These are phyloP conservation scores for Capromys pilorides DNA, from an alignment of 2,797 vertebrate species.

Conservation along the genomic window DNA sequence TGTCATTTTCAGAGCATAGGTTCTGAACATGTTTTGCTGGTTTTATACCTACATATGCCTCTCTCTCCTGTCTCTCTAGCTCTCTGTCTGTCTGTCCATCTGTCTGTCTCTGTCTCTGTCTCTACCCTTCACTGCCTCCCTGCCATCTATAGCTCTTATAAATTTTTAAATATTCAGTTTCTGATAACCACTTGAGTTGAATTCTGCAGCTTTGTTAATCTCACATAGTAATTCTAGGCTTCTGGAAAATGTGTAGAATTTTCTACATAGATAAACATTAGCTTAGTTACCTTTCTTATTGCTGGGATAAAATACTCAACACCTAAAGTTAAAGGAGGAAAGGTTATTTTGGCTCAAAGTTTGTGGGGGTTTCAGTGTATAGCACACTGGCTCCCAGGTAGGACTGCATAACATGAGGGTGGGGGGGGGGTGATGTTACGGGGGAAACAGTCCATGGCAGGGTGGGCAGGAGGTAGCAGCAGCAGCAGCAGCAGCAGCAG, in stretches of 20 bases:
- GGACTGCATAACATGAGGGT: neutral
- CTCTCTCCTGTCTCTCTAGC: neutral
- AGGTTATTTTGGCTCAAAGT: neutral
- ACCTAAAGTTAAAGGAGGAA: neutral
- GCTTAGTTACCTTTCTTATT: neutral
- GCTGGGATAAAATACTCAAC: neutral
- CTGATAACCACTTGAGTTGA: neutral
- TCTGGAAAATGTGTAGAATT: neutral
- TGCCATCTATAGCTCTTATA: neutral
- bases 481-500: neutral
- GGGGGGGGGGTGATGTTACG: neutral
- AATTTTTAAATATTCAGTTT: neutral
- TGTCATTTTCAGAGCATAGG: neutral
- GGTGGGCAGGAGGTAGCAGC: neutral
- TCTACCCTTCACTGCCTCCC: neutral
- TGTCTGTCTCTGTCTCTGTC: neutral
- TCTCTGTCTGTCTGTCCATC: neutral
- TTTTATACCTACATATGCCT: no score
- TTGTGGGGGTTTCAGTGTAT: neutral
- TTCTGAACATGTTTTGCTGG: no score
- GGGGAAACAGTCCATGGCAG: neutral
- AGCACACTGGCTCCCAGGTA: neutral
- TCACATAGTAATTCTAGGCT: neutral
- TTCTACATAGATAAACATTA: neutral
- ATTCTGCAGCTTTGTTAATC: neutral